phyloP scores from a whole-genome alignment of 2,888 invertebrate genomes.

The Lissonota sp. region DNA sequence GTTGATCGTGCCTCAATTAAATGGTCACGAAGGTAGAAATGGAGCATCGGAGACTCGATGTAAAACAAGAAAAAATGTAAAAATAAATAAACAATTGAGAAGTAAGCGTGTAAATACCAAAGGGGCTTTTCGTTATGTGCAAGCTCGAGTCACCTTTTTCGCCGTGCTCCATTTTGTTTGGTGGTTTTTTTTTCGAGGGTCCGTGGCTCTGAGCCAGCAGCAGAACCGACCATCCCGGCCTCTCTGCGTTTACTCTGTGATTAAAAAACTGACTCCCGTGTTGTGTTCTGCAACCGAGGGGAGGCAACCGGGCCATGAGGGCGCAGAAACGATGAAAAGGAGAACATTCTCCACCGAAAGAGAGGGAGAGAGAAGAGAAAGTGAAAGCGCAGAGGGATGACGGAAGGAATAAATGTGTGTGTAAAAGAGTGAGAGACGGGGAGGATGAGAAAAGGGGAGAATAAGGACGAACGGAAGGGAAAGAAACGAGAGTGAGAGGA shows the following conservation, averaged over 20 bases:
- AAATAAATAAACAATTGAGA: slow-evolving; percentile 52
- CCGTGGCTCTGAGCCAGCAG: slow-evolving; percentile 56
- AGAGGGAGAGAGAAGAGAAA: slow-evolving; percentile 31
- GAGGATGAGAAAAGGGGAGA: slow-evolving; percentile 33
- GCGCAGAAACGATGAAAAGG: slow-evolving; percentile 50
- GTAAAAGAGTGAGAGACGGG: not conserved
- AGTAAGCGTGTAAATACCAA: slow-evolving; percentile 35
- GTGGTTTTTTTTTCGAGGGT: slow-evolving; percentile 28
- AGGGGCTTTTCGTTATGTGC: slow-evolving; percentile 57
- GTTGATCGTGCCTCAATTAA: no score
- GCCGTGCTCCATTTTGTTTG: slow-evolving; percentile 62
- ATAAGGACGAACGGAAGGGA: slow-evolving; percentile 29
- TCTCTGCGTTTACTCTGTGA: slow-evolving; percentile 73
- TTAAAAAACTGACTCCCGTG: slow-evolving; percentile 75
- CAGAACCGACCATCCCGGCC: slow-evolving; percentile 26
- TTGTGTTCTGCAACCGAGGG: slow-evolving; percentile 53
- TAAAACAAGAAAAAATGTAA: slow-evolving; percentile 25
- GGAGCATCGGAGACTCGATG: not conserved
- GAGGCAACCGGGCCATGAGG: slow-evolving; percentile 12
- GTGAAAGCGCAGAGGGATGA: slow-evolving; percentile 19
- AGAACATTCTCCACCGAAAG: slow-evolving; percentile 49
- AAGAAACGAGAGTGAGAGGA: slow-evolving; percentile 42
- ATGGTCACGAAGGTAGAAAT: slow-evolving; percentile 12
- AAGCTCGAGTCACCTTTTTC: slow-evolving; percentile 66
- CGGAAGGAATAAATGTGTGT: not conserved